Evolutionary conservation across 2,888 invertebrate genomes (phyloP), one percentile per base, ranked within the genome.

Genomic region (Dasypolia templi): DNA sequence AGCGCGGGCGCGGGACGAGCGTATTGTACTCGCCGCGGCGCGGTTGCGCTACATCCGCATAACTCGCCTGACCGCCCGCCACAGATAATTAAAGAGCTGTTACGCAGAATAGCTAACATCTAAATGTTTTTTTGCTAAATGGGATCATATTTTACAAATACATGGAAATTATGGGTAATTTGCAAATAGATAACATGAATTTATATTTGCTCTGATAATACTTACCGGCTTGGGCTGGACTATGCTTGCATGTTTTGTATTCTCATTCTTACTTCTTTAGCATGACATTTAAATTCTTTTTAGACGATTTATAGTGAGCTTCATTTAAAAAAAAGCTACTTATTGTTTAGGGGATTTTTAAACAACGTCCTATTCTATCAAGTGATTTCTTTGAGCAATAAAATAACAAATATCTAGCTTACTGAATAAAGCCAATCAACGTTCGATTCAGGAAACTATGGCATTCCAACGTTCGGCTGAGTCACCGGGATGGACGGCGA

Each of bases 21-120:
- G 87, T 89, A 83, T 87, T 87, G 86, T 87, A 75, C 89, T 89
- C 89, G 88, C 89, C 88, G 88, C 89, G 88, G 91, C 88, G 88
- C 89, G 88, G 91, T 94, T 94, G 94, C 94, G 92, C 90, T 91
- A 94, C 93, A 94, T 95, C 95, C 95, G 95, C 95, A 95, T 95
- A 94, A 89, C 92, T 91, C 86, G 88, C 89, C 89, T 88, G 89
- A 91, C 89, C 91, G 89, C 83, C 71, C 76, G 85, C 86, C 88
- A 85, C 84, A 86, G 80, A 83, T 86, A 90, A 90, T 89, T 89
- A 90, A 82, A 87, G 82, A 85, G 81, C 81, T 77, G 68, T 79
- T 86, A 86, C 86, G 74, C 67, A 86, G 81, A 83, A 86, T 69
- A 74, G 61, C 87, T 83, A 74, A 79, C 85, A 77, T 82, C 79